Base-by-base conservation (phyloP, 2,113 vertebrate species). In the Accipiter virgatus region DNA sequence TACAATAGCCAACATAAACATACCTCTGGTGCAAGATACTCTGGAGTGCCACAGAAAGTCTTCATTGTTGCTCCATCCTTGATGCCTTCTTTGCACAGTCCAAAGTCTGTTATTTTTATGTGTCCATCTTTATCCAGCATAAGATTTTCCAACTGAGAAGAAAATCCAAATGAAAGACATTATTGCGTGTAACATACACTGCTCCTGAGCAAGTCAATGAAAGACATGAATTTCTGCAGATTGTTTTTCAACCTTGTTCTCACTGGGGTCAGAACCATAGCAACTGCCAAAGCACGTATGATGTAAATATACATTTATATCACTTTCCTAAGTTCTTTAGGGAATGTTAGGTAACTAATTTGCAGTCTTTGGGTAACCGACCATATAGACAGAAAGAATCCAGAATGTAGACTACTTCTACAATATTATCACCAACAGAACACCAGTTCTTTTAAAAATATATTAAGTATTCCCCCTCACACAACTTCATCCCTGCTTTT, bases 61-160 rank as follows among this genome's bases (percentile, higher is more conserved):
- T 99, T 99, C 99, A 99, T 99, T 29, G 99, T 99, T 95, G 99
- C 99, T 1, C 99, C 99, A 25, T 99, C 99, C 74, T 99, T 99
- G 96, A 99, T 99, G 58, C 99, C 99, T 97, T 99, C 99, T 98
- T 99, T 99, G 98, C 99, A 99, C 59, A 99, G 98, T 34, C 99
- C 99, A 36, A 99, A 99, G 97, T 99, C 99, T 58, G 99, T 99
- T 96, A 99, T 99, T 98, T 99, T 99, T 97, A 99, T 99, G 97
- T 99, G 99, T 47, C 99, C 99, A 9, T 99, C 99, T 97, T 99
- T 99, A 98, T 99, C 99, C 97, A 99, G 98, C 99, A 99, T 99
- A 78, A 99, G 99, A 97, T 99, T 99, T 98, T 99, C 99, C 98
- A 99, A 89, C 99, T 99, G 86, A 11, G 78, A 96, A 82, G 53